Evolutionary conservation across 2,113 vertebrate genomes (phyloP).

Genomic region (Eulemur macaco): DNA sequence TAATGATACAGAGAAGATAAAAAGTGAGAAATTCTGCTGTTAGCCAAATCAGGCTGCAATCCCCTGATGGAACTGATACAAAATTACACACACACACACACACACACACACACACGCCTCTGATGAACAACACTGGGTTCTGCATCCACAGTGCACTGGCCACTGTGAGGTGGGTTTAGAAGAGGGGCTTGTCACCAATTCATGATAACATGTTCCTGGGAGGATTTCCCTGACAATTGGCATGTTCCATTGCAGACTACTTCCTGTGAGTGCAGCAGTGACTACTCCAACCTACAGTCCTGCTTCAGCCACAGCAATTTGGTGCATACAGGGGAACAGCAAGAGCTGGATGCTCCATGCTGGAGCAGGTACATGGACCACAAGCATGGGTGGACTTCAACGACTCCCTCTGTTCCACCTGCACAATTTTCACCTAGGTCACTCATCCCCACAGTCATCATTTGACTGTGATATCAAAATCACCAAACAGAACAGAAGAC

Average conservation of each 20-base stretch:
- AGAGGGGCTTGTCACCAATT: not conserved
- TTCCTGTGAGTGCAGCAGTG: not conserved
- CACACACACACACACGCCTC: not conserved
- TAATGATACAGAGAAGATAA: not conserved
- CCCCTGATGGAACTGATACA: not conserved
- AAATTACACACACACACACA: no score
- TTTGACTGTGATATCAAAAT: not conserved
- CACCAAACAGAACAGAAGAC: not conserved
- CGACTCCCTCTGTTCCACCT: not conserved
- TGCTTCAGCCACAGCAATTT: not conserved
- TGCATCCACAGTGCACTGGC: not conserved
- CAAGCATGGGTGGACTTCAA: not conserved
- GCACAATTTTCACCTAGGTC: not conserved
- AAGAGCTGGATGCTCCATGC: constrained; percentile 4
- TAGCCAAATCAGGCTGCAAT: not conserved
- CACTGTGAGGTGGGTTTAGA: not conserved
- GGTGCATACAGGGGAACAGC: not conserved
- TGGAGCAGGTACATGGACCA: constrained; percentile 5
- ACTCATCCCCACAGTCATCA: not conserved
- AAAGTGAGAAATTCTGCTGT: not conserved
- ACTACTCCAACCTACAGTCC: not conserved
- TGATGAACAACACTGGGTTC: not conserved
- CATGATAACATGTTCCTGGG: not conserved
- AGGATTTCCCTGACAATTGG: not conserved
- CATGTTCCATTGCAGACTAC: not conserved